A percentile compares a stretch with the other conserved stretches of the same genome.
Conservation (phyloP, 2,113 vertebrate species). For the Mungos mungo region DNA sequence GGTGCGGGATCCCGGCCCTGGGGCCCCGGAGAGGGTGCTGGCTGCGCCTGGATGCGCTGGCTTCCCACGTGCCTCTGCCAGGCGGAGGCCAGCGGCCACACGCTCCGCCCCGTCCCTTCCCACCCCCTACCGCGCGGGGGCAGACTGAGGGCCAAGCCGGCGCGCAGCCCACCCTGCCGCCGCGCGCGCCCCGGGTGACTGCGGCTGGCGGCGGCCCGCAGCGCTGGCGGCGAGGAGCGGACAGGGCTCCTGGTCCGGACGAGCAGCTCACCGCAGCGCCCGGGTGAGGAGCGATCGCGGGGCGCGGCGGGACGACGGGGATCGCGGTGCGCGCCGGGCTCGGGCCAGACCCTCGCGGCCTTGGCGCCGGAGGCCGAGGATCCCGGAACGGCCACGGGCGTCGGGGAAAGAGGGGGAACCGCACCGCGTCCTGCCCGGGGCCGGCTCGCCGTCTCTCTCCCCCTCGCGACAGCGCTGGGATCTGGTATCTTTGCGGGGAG, state of each 20-base stretch:
- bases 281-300: slow-evolving; percentile 12
- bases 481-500: too few relatives aligned
- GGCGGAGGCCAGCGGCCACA: background rate
- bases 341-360: rapidly evolving
- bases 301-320: background rate
- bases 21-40: background rate
- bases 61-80: rapidly evolving
- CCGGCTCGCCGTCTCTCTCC: rapidly evolving
- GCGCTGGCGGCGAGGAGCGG: background rate
- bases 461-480: background rate
- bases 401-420: background rate
- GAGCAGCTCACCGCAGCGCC: background rate
- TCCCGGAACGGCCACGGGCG: background rate
- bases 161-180: background rate
- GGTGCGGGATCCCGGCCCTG: too few relatives aligned
- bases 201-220: background rate
- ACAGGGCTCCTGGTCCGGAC: rapidly evolving
- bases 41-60: rapidly evolving
- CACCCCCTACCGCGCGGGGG: background rate
- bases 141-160: rapidly evolving
- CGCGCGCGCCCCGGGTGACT: rapidly evolving
- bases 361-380: rapidly evolving
- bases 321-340: background rate
- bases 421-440: rapidly evolving
- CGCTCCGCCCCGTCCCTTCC: slow-evolving; percentile 60